Percentiles rank a stretch among this genome's conserved stretches.
Evolutionary conservation across 2,888 invertebrate species (phyloP).

Genomic region (Drosophila lacicola): DNA sequence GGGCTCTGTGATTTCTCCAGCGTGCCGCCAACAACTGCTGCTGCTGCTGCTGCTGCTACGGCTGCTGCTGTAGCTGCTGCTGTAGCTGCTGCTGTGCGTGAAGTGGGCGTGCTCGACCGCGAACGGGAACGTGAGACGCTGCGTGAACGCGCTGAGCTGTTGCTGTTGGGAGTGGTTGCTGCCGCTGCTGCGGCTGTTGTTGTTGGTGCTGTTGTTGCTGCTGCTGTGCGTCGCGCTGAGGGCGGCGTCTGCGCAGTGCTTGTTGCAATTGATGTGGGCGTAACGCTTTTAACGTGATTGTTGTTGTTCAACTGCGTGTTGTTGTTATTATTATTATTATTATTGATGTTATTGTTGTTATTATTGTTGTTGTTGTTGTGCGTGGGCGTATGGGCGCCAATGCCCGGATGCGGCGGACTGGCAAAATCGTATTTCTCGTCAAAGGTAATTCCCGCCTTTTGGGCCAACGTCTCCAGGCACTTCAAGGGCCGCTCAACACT

Average conservation of each 20-base stretch:
- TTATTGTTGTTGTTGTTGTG: constrained; percentile 41
- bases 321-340: constrained; percentile 34
- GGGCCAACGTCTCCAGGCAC: constrained; percentile 90
- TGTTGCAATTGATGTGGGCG: constrained; percentile 29
- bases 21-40: constrained; percentile 78
- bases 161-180: constrained; percentile 19
- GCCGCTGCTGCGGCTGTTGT: constrained; percentile 5
- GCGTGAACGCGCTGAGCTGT: constrained; percentile 37
- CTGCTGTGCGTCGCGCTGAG: constrained; percentile 15
- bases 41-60: constrained; percentile 61
- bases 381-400: constrained; percentile 44
- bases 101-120: constrained; percentile 59
- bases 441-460: constrained; percentile 90
- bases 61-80: constrained; percentile 2
- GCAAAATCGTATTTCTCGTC: constrained; percentile 91
- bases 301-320: constrained; percentile 39
- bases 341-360: constrained; percentile 13
- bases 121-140: constrained; percentile 51
- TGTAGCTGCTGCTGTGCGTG: constrained; percentile 28
- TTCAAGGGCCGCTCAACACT: constrained; percentile 86
- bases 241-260: constrained; percentile 26
- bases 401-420: constrained; percentile 83
- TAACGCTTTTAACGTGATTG: constrained; percentile 22
- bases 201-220: constrained; percentile 7
- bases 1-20: constrained; percentile 88